Base-by-base conservation (phyloP, 1,140 invertebrate genomes). In the Drosophila nigromelanica region DNA sequence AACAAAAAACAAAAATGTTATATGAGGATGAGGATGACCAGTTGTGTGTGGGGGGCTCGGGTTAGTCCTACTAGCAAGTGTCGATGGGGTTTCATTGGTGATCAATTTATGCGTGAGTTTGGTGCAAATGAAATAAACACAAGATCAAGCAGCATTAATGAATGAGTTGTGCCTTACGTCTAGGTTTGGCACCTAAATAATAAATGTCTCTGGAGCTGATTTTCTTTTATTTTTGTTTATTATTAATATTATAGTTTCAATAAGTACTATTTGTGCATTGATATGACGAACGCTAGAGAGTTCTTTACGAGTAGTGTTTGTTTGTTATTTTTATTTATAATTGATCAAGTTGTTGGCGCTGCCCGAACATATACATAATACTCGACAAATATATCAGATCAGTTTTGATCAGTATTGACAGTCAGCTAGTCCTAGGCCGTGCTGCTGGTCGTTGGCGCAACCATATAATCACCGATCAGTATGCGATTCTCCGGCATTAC, bases 381-480 rank as follows among this genome's bases (percentile, higher is more conserved):
- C 81, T 90, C 78, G 61, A 69, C 70, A 61, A 39, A 85, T 54
- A 48, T 70, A 50, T 55, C 11, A 8, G 30, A 55, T 43, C 50
- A 15, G 55, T 24, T n/a, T n/a, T n/a, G n/a, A n/a, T n/a, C n/a
- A 18, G 2, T 73, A n/a, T 45, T 40, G 55, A 45, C 14, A 40
- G 42, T 56, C 39, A 37, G 47, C 35, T n/a, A 27, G n/a, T 90
- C 67, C 76, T 90, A 90, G 71, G 81, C 69, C 47, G 81, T 73
- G 70, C 77, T 61, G 42, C 77, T 56, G 27, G 82, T 73, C 15
- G 80, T 68, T 35, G 80, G 60, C 33, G 78, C 72, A 48, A 85
- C 85, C 90, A 92, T 78, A 76, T 92, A 92, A 83, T 92, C 92
- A 69, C 91, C 90, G 62, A 92, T 91, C 59, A 92, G 80, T 67